Evolutionary conservation across 2,888 invertebrate genomes (phyloP), one percentile per base, ranked within the genome.

Genomic region (Lasius fuliginosus): DNA sequence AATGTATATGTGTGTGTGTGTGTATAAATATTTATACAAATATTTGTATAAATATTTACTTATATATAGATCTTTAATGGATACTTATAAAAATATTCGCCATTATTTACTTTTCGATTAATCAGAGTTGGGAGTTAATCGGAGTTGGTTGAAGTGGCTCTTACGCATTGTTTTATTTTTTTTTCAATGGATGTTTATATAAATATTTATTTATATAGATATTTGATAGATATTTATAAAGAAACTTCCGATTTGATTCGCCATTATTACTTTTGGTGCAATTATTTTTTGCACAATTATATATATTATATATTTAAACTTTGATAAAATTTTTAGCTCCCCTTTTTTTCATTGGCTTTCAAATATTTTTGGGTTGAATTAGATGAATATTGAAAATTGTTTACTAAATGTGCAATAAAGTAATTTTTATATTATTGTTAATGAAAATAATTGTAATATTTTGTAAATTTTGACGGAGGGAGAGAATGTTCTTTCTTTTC

Each of bases 31-130:
- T 23, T 23, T 23, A 23, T 23, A 23, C 23, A 23, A 23, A 23
- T 23, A 23, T 23, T 23, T 23, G 23, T 23, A 23, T 23, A 23
- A 23, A 23, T 23, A 23, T 23, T 23, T 23, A 23, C 23, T 23
- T 23, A 23, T 23, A 23, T 23, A 23, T 23, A 23, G 23, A 23
- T 23, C 23, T 23, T 23, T 23, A 23, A 23, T 23, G 23, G 23
- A 23, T 23, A 23, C 23, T 23, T 23, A 23, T 23, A 23, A 23
- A 23, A 23, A 23, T 23, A 56, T 6, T 77, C 67, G 56, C 40
- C 23, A 42, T 23, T 36, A 27, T 76, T 65, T 23, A 53, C 40
- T 64, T 62, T 75, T n/a, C n/a, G n/a, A n/a, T n/a, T n/a, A n/a
- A n/a, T n/a, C n/a, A n/a, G n/a, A n/a, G n/a, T n/a, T n/a, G n/a